Conservation (phyloP, 1,140 invertebrate species). For the Pteromalus puparum region DNA sequence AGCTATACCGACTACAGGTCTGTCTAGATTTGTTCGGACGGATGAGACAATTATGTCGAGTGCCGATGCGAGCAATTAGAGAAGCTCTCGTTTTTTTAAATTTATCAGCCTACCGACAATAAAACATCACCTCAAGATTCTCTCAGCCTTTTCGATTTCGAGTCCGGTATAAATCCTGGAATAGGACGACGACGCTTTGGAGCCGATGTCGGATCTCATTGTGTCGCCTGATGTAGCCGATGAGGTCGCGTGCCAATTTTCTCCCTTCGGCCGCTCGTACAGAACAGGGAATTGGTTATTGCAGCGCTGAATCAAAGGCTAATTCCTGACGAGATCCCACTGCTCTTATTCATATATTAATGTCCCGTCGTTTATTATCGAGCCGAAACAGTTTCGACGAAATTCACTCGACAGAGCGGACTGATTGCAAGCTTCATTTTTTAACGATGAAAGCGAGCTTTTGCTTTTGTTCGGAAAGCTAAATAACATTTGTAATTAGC, state of each 20-base stretch:
- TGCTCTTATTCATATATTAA: neutral
- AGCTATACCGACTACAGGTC: neutral
- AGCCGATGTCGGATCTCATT: slow-evolving; percentile 20
- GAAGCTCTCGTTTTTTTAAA: neutral
- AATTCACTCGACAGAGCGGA: neutral
- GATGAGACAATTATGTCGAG: neutral
- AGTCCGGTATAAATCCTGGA: slow-evolving; percentile 8
- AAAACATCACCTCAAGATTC: neutral
- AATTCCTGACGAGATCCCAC: neutral
- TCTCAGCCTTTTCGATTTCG: neutral
- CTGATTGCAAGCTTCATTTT: too few relatives aligned
- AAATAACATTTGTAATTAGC: too few relatives aligned
- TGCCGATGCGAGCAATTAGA: neutral
- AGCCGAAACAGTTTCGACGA: neutral
- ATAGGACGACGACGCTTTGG: neutral
- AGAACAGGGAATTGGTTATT: slow-evolving; percentile 20
- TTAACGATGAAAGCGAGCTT: too few relatives aligned
- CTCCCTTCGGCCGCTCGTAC: neutral
- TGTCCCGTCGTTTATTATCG: neutral
- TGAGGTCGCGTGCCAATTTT: neutral
- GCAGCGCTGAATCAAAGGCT: slow-evolving; percentile 4
- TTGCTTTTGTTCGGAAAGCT: too few relatives aligned
- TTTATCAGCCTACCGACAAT: neutral
- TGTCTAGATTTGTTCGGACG: neutral
- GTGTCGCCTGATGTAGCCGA: slow-evolving; percentile 4